phyloP scores from a whole-genome alignment of 2,113 vertebrate species.

The Sorex araneus region DNA sequence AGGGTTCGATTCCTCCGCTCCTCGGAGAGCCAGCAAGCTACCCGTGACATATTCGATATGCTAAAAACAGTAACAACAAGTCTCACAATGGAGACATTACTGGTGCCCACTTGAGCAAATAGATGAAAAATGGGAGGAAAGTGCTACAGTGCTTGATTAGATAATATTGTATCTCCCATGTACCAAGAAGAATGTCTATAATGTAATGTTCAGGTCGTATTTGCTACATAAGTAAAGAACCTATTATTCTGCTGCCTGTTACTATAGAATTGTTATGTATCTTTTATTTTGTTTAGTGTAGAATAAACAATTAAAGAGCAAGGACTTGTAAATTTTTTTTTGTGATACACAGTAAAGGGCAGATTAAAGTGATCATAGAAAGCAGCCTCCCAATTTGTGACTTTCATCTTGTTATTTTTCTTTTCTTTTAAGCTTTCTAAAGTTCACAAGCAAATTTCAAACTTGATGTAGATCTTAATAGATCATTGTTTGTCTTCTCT shows the following conservation, averaged over 20 bases:
- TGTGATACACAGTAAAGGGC: neutral
- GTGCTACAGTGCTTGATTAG: no score
- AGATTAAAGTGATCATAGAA: neutral
- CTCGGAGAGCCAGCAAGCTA: no score
- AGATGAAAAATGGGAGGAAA: no score
- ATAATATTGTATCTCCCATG: neutral
- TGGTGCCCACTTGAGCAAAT: no score
- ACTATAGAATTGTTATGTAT: slow-evolving; percentile 43
- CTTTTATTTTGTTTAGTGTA: neutral
- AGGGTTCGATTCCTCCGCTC: no score
- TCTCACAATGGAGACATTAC: no score
- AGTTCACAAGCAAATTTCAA: neutral
- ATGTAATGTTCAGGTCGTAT: neutral
- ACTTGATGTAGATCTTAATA: neutral
- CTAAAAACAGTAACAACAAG: no score
- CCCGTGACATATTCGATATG: no score
- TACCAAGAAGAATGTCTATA: neutral
- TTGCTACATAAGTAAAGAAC: slow-evolving; percentile 12
- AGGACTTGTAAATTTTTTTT: slow-evolving; percentile 4
- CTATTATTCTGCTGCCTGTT: neutral
- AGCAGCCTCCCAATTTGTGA: neutral
- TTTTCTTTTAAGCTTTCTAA: neutral
- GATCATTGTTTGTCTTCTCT: neutral
- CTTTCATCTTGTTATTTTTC: slow-evolving; percentile 3
- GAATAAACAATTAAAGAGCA: neutral